Evolutionary conservation across 2,797 vertebrate genomes (phyloP), one percentile per base, ranked within the genome.

Genomic region (Urophycis tenuis): DNA sequence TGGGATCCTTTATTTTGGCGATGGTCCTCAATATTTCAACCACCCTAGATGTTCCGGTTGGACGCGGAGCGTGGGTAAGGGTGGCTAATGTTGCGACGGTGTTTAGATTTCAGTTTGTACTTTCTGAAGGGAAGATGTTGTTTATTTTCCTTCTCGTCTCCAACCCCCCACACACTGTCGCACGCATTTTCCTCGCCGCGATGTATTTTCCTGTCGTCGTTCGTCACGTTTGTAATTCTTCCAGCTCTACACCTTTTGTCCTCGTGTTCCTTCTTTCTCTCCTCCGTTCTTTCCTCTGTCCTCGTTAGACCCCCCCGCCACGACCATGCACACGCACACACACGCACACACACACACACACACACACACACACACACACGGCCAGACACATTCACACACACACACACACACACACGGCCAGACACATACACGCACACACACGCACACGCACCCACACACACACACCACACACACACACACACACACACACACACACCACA

Each of bases 21-120:
- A 7, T 53, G 45, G 22, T 53, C 17, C 45, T 53, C 45, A 49
- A 17, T 53, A 17, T 53, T n/a, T n/a, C 45, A n/a, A 8, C 19
- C 19, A 22, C 19, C 5, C 5, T 53, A 19, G 45, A 7, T n/a
- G 45, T 22, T 49, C 3, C 22, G 45, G 45, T 49, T 22, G 45
- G 45, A 11, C 49, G 36, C 7, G 71, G 31, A 4, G 31, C 12
- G 14, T 3, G 14, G 14, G 39, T 17, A 14, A 41, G 14, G 39
- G 39, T 41, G 39, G 39, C 3, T 39, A 39, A 17, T 25, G 34
- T 83, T 79, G 78, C 73, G 67, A 77, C 73, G 78, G 84, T 85
- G 35, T 80, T 72, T 75, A 75, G 41, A 77, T 76, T 81, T 85
- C 77, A 82, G 85, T 88, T 77, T 76, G 83, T 82, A 79, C 30